Evolutionary conservation across 2,888 invertebrate genomes (phyloP).

Genomic region (Dromius quadrimaculatus): DNA sequence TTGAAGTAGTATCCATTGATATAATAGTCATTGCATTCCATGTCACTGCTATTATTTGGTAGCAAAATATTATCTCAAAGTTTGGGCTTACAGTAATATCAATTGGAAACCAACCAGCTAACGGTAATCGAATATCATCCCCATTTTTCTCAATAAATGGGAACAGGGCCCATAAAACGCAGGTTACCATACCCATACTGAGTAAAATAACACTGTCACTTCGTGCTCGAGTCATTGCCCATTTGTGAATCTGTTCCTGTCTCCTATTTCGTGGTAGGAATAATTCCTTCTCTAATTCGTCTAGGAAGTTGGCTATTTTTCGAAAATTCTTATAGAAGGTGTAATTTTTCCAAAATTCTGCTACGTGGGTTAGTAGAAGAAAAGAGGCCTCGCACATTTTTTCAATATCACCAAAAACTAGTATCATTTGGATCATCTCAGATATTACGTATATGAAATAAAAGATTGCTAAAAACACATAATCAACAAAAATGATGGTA

Average conservation of each 20-base stretch:
- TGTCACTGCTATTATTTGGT: constrained; percentile 67
- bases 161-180: constrained; percentile 61
- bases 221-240: constrained; percentile 56
- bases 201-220: constrained; percentile 58
- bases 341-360: constrained; percentile 52
- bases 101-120: constrained; percentile 67
- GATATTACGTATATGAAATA: constrained; percentile 67
- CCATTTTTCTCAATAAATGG: constrained; percentile 59
- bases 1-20: constrained; percentile 67
- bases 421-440: constrained; percentile 67
- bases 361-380: constrained; percentile 59
- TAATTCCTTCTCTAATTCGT: constrained; percentile 55
- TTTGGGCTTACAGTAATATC: constrained; percentile 64
- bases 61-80: constrained; percentile 67
- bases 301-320: constrained; percentile 52
- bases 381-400: constrained; percentile 59
- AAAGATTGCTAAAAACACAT: constrained; percentile 52
- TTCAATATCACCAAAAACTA: constrained; percentile 64
- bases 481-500: not conserved
- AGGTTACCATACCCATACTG: constrained; percentile 58
- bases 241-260: constrained; percentile 57
- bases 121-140: constrained; percentile 55
- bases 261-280: constrained; percentile 58
- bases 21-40: constrained; percentile 69
- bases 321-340: constrained; percentile 42